Evolutionary conservation across 2,888 invertebrate genomes (phyloP).

Genomic region (Plutella xylostella): DNA sequence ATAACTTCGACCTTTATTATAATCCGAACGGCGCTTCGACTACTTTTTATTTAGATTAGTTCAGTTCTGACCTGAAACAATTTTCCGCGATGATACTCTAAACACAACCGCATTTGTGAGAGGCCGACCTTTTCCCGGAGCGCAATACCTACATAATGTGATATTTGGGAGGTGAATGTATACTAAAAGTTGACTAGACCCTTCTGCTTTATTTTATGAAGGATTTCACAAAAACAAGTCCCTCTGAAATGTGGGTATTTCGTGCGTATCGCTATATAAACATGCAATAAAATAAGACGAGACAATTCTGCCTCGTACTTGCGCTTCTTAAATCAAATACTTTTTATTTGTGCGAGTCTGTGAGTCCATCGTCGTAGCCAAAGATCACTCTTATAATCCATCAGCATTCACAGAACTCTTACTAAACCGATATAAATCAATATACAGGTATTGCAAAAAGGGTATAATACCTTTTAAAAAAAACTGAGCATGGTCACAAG

Average conservation of each 20-base stretch:
- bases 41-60: neutral
- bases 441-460: no score
- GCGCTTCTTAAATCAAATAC: conserved; percentile 33
- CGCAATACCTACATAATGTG: neutral
- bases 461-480: no score
- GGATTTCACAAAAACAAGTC: conserved; percentile 6
- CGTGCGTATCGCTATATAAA: conserved; percentile 8
- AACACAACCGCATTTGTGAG: neutral
- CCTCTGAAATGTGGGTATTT: conserved; percentile 2
- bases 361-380: no score
- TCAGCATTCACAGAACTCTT: no score
- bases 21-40: conserved; percentile 32
- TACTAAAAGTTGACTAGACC: neutral
- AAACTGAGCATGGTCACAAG: no score
- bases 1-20: conserved; percentile 46
- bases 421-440: no score
- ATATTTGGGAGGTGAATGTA: neutral
- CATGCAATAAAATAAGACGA: conserved; percentile 10
- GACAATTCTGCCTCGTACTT: conserved; percentile 26
- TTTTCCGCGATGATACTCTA: neutral
- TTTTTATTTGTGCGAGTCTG: no score
- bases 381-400: no score
- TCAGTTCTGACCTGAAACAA: neutral
- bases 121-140: neutral
- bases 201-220: conserved; percentile 6